These are phyloP conservation scores for Dendrolimus kikuchii DNA, from an alignment of 1,140 invertebrate genomes.

Conservation along the genomic window DNA sequence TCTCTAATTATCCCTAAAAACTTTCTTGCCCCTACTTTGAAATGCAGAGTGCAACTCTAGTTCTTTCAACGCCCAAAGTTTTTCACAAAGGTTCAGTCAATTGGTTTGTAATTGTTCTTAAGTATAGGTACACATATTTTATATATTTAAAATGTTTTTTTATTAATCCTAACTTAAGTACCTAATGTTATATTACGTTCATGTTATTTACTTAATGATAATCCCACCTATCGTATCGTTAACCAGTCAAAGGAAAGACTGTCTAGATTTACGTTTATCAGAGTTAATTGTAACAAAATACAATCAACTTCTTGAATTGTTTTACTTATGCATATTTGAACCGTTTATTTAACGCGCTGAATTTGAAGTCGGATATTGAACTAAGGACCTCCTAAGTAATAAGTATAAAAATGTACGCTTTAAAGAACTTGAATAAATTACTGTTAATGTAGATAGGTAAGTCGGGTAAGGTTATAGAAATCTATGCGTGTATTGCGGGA, in stretches of 20 bases:
- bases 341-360: constrained; percentile 24
- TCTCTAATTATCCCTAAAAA: no score
- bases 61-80: constrained; percentile 21
- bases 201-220: constrained; percentile 27
- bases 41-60: not conserved
- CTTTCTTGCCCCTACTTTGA: no score
- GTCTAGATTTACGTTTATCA: constrained; percentile 58
- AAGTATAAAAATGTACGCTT: constrained; percentile 71
- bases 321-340: constrained; percentile 14
- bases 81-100: constrained; percentile 28
- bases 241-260: constrained; percentile 63
- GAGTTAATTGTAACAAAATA: constrained; percentile 32
- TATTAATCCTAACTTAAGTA: no score
- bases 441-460: constrained; percentile 64
- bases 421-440: constrained; percentile 70
- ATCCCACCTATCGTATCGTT: constrained; percentile 61
- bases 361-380: constrained; percentile 39
- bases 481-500: constrained; percentile 31
- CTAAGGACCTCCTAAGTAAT: constrained; percentile 60
- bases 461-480: constrained; percentile 56
- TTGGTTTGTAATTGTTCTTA: constrained; percentile 22
- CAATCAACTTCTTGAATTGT: constrained; percentile 7
- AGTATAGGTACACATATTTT: no score
- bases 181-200: constrained; percentile 1
- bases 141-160: no score